Percentiles rank a stretch among this genome's conserved stretches.
phyloP scores from a whole-genome alignment of 2,113 vertebrate genomes.

The Megaptera novaeangliae region DNA sequence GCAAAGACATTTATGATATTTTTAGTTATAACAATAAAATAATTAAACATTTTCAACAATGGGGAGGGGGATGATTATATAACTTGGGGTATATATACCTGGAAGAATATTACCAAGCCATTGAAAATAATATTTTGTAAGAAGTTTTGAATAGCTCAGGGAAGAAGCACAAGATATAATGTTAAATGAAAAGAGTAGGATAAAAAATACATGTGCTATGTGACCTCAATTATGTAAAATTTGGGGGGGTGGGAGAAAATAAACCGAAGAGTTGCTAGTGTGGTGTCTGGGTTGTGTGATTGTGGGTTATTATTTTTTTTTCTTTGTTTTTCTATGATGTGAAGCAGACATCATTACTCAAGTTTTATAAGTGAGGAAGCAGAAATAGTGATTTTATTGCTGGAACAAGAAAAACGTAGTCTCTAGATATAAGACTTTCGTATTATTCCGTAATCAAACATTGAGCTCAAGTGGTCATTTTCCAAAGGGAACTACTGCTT shows the following conservation, averaged over 20 bases:
- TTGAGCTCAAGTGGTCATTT: background rate
- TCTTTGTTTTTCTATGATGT: background rate
- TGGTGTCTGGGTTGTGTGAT: background rate
- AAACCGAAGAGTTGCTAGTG: background rate
- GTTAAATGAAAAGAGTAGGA: background rate
- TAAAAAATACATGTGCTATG: background rate
- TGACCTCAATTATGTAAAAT: background rate
- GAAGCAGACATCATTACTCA: background rate
- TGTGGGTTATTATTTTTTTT: background rate
- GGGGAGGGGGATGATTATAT: background rate
- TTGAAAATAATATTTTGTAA: background rate
- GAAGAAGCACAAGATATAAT: background rate
- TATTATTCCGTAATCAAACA: background rate
- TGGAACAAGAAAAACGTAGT: background rate
- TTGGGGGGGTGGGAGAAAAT: background rate
- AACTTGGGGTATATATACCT: background rate
- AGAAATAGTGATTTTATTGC: background rate
- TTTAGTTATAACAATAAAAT: background rate
- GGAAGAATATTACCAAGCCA: background rate
- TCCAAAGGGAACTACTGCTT: background rate
- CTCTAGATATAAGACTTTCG: background rate
- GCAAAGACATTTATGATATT: background rate
- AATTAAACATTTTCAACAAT: background rate
- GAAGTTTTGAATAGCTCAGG: background rate
- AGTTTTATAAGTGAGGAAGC: background rate